Base-by-base conservation (phyloP, 2,888 invertebrate species). In the Brachylomia viminalis region DNA sequence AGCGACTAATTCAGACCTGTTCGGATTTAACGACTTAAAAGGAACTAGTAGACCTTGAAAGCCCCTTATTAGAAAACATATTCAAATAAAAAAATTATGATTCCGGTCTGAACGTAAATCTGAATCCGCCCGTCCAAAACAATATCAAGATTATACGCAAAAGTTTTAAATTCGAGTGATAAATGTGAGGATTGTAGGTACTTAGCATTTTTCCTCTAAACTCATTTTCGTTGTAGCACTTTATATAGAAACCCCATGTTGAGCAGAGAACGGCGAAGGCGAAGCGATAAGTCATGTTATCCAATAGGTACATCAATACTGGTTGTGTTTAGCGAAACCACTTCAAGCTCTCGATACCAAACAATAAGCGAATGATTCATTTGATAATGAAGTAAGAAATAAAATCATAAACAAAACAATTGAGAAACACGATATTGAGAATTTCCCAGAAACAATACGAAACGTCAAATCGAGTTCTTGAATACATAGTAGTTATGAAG, bases 401-500 rank as follows among this genome's bases (percentile, higher is more conserved):
- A 10, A 72, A 72, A 54, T 47, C 52, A 68, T 38, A 56, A 23
- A 76, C 42, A 65, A 59, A 68, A 33, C 17, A 49, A 62, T 74
- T 71, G 42, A n/a, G 61, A 56, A 76, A 76, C 10, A 69, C 47
- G 45, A 27, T 47, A 62, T 79, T 74, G 20, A 17, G n/a, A 58
- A 73, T 59, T 75, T 52, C 45, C 30, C 30, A 45, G 33, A 82
- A 73, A 72, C n/a, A 72, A 67, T 54, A 62, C 8, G n/a, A 42
- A 59, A 76, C 61, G 17, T 59, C 72, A 73, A 67, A 72, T 86
- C 86, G 85, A 83, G 82, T 87, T 89, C 87, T 87, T 70, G 72
- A 87, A 89, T 80, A 79, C 83, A 69, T 88, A 82, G 89, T 90
- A 89, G 88, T 88, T 86, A 86, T 86, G 86, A 91, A 92, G 72